Percentiles rank a stretch among this genome's conserved stretches.
phyloP scores from a whole-genome alignment of 2,113 vertebrate genomes.

The Forbesichthys papilliferus region DNA sequence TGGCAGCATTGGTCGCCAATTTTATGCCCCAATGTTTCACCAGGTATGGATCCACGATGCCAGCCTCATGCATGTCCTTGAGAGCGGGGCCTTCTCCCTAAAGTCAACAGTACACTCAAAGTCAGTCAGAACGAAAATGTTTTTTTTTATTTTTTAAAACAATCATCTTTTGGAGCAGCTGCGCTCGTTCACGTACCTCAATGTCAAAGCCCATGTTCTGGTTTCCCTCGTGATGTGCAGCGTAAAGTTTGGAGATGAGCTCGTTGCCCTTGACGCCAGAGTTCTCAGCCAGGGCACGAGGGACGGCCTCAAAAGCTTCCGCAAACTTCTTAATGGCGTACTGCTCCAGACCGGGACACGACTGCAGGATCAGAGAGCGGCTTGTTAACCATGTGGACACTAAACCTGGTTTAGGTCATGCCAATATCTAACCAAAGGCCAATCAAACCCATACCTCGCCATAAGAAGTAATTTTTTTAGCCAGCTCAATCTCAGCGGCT shows the following conservation, averaged over 20 bases:
- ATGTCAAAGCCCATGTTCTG: conserved; percentile 95
- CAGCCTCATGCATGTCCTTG: conserved; percentile 90
- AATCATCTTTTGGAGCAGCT: neutral
- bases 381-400: neutral
- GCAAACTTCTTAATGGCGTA: conserved; percentile 98
- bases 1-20: conserved; percentile 91
- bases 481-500: conserved; percentile 95
- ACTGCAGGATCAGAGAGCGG: conserved; percentile 70
- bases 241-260: conserved; percentile 93
- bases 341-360: conserved; percentile 94
- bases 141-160: neutral
- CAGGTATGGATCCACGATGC: conserved; percentile 88
- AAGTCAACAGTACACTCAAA: conserved; percentile 13
- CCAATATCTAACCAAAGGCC: neutral
- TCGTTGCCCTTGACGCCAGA: conserved; percentile 94
- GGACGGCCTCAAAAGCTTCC: conserved; percentile 91
- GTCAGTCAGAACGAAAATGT: neutral
- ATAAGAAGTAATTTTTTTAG: conserved; percentile 90
- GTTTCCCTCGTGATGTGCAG: conserved; percentile 93
- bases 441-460: conserved; percentile 83
- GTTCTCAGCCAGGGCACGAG: conserved; percentile 92
- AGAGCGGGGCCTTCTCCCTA: conserved; percentile 88
- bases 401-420: neutral
- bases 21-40: conserved; percentile 95
- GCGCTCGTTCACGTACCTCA: conserved; percentile 78